phyloP scores from a whole-genome alignment of 2,888 invertebrate species.

The Pristionchus exspectatus region DNA sequence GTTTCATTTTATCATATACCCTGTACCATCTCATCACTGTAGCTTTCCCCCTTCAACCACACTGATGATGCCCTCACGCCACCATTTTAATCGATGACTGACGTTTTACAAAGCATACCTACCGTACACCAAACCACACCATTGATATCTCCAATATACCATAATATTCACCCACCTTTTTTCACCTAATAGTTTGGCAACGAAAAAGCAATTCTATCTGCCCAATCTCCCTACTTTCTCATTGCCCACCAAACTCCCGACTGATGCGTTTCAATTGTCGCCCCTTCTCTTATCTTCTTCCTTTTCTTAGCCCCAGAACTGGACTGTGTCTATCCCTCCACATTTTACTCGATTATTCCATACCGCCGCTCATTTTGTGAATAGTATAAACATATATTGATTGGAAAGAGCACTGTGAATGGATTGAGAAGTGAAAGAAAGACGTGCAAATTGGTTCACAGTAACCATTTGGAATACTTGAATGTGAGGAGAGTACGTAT shows the following conservation, averaged over 20 bases:
- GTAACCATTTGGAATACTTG: background rate
- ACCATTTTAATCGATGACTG: constrained; percentile 12
- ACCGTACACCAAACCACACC: background rate
- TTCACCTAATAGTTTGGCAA: constrained; percentile 43
- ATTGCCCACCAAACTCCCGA: background rate
- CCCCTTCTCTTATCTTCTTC: no score
- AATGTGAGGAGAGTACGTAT: no score
- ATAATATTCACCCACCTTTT: background rate
- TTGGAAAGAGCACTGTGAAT: background rate
- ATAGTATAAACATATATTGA: constrained; percentile 2
- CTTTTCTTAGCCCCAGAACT: background rate
- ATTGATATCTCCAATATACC: background rate
- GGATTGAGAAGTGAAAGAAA: background rate
- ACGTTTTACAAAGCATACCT: constrained; percentile 26
- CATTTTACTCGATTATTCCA: constrained; percentile 18
- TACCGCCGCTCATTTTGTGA: background rate
- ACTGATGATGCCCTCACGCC: background rate
- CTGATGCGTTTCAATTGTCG: background rate
- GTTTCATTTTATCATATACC: constrained; percentile 19
- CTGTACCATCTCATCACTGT: constrained; percentile 40
- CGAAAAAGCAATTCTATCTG: background rate
- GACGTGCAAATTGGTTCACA: background rate
- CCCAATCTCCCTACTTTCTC: background rate
- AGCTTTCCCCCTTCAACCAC: background rate
- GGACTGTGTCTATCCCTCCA: background rate